Evolutionary conservation across 2,113 vertebrate genomes (phyloP), one percentile per base, ranked within the genome.

Genomic region (Lethenteron camtschaticum): DNA sequence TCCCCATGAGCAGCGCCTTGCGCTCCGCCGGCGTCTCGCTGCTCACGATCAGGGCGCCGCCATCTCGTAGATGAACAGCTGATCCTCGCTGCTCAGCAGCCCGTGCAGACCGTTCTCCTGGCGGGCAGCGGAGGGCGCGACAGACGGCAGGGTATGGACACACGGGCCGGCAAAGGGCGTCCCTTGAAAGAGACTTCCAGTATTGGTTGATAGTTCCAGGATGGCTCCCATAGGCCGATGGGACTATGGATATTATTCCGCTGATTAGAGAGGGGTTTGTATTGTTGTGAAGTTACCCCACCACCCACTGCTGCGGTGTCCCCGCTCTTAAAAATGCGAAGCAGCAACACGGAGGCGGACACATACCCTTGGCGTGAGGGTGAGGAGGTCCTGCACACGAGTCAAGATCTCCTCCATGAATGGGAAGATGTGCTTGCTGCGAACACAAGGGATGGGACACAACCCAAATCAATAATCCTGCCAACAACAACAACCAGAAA

Each of bases 61-160:
- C 57, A 90, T 83, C 83, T 99, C 94, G 57, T 91, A 99, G 80
- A 96, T 88, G 76, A 99, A 96, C 10, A 99, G 84, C 79, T 99
- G 92, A 77, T 99, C 92, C 66, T 96, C 92, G 12, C 85, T 92
- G 81, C 85, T 96, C 77, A 99, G 77, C 74, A 89, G 78, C 14
- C 85, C 83, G 57, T 80, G 86, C 77, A 85, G 90, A 56, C 90
- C 88, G 68, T 99, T 99, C 71, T 95, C 90, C 94, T 96, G 79
- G 78, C 60, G 55, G 56, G 14, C 41, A 41, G 41, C 41, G 41
- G 41, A 41, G 41, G 41, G 41, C 41, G 63, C n/a, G 2, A 66
- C 11, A 58, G 13, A 68, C 14, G 56, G n/a, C 14, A 16, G 41
- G 68, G 9, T 69, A 55, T 4, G 10, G 8, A 71, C 12, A 57